Conservation (phyloP, 2,888 invertebrate species). For the Sesamia inferens region DNA sequence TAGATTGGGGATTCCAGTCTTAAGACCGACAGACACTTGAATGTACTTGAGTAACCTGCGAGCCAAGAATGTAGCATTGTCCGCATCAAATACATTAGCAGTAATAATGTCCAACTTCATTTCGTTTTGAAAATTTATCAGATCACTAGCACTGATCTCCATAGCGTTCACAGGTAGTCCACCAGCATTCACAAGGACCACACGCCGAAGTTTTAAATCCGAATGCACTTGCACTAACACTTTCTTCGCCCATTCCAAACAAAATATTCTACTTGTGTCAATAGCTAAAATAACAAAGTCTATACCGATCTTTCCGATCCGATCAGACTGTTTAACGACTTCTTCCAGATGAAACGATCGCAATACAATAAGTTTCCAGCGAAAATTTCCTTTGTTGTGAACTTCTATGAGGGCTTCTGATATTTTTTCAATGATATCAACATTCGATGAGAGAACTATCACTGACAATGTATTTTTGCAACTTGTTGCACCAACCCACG, state of each 20-base stretch:
- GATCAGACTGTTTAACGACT: slow-evolving; percentile 74
- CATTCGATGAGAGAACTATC: slow-evolving; percentile 81
- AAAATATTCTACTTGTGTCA: slow-evolving; percentile 82
- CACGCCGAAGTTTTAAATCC: slow-evolving; percentile 81
- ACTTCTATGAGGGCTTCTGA: slow-evolving; percentile 79
- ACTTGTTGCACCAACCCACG: slow-evolving; percentile 83
- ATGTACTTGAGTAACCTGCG: slow-evolving; percentile 80
- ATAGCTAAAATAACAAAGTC: slow-evolving; percentile 84
- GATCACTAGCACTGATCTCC: slow-evolving; percentile 80
- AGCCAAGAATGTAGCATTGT: slow-evolving; percentile 77
- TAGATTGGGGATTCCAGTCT: slow-evolving; percentile 85
- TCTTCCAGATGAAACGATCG: slow-evolving; percentile 79
- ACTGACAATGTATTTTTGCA: slow-evolving; percentile 80
- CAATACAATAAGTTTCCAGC: slow-evolving; percentile 82
- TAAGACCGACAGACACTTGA: slow-evolving; percentile 82
- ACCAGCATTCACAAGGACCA: slow-evolving; percentile 83
- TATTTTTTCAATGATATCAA: slow-evolving; percentile 80
- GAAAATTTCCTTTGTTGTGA: slow-evolving; percentile 76
- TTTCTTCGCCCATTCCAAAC: slow-evolving; percentile 82
- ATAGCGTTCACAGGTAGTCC: slow-evolving; percentile 81
- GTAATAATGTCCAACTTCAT: slow-evolving; percentile 80
- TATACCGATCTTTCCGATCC: slow-evolving; percentile 81
- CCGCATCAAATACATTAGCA: slow-evolving; percentile 77
- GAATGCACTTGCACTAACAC: slow-evolving; percentile 81
- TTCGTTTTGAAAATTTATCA: slow-evolving; percentile 79